Percentiles rank a stretch among this genome's conserved stretches.
These are phyloP conservation scores for Chymomyza procnemis DNA, from an alignment of 2,888 invertebrate species.

Conservation along the genomic window DNA sequence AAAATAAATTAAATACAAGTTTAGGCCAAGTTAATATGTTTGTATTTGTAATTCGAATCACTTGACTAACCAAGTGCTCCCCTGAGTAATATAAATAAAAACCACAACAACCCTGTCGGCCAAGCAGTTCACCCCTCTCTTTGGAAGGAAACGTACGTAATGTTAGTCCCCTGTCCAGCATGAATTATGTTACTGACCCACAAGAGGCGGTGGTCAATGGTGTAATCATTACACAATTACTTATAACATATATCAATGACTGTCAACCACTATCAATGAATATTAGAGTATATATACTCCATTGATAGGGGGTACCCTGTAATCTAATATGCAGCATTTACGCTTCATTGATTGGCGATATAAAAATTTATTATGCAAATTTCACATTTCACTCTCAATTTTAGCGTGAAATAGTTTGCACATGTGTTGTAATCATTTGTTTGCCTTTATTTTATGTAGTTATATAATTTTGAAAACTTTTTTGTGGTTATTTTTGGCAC, in stretches of 20 bases:
- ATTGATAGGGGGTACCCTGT: conserved; percentile 24
- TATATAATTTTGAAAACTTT: no score
- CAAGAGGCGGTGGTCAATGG: conserved; percentile 39
- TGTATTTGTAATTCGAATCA: background rate
- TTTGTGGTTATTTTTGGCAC: no score
- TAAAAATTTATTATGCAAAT: conserved; percentile 49
- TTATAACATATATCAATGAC: background rate
- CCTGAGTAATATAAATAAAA: conserved; percentile 39
- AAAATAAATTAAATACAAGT: background rate
- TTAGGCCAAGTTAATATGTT: background rate
- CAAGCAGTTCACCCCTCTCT: background rate
- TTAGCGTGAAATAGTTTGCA: conserved; percentile 23
- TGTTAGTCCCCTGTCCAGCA: conserved; percentile 1
- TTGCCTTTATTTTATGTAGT: no score
- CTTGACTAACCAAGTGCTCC: conserved; percentile 19
- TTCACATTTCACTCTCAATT: background rate
- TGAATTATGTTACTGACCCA: conserved; percentile 41
- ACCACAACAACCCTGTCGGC: conserved; percentile 32
- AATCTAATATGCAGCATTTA: conserved; percentile 47
- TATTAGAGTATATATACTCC: conserved; percentile 18
- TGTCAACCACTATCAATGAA: background rate
- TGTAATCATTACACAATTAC: conserved; percentile 24
- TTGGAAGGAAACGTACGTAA: background rate
- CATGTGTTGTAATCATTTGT: conserved; percentile 34
- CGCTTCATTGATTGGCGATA: conserved; percentile 27